Base-by-base conservation (phyloP, 2,888 invertebrate species). In the Priocnemis perturbator region DNA sequence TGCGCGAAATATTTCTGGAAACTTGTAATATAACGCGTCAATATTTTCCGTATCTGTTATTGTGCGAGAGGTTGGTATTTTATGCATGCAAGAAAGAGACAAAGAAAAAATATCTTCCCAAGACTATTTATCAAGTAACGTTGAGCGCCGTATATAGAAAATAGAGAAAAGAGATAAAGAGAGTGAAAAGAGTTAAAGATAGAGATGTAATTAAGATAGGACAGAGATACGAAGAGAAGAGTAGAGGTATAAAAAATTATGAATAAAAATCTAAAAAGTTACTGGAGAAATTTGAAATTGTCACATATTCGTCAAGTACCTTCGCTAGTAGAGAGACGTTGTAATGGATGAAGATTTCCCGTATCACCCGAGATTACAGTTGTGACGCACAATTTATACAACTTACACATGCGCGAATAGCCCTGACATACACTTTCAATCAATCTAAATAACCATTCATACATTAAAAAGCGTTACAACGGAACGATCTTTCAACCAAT, bases 361-460 rank as follows among this genome's bases (percentile, higher is more conserved):
- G 73, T 76, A 73, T 73, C 79, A 76, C 65, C 79, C 77, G 73
- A 77, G 73, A 73, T 73, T 67, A 74, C 75, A 73, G 69, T 57
- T 71, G 70, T 78, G 73, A 83, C 77, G 78, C 79, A 83, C 77
- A 81, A 74, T 82, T 75, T 74, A 79, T 76, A 82, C 79, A 76
- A 77, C 78, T 81, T 85, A 86, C 82, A 74, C 86, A 87, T 86
- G 86, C 86, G 85, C 85, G 80, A 81, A 57, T 85, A 85, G 85
- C 83, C 76, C 78, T 71, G 71, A 77, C 81, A 77, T 80, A 74
- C 77, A 71, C 69, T 76, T 74, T 77, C 82, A 77, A 69, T 81
- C 83, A 73, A 64, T 20, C 67, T 72, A 73, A 69, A 74, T 73
- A 9, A 77, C 76, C 74, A 82, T 73, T 77, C 75, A 65, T 64